A percentile compares a stretch with the other conserved stretches of the same genome.
Conservation (phyloP, 2,797 vertebrate species). For the Oceanodroma leucorhoa region DNA sequence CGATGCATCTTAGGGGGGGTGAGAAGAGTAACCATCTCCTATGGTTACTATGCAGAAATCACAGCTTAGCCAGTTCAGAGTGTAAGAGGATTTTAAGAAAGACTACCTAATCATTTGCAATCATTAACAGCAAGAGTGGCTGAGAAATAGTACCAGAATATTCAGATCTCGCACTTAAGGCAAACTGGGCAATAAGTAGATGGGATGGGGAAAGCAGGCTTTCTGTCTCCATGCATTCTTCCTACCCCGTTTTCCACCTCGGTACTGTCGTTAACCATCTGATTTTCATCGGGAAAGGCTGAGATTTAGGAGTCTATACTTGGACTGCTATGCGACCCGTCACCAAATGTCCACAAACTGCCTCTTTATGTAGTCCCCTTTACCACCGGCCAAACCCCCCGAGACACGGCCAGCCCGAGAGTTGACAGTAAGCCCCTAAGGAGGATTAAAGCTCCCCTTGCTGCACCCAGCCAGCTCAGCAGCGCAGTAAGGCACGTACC, state of each 20-base stretch:
- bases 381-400: not conserved
- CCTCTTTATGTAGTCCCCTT: not conserved
- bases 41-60: not conserved
- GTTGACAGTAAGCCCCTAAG: not conserved
- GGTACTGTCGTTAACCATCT: not conserved
- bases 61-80: not conserved
- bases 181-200: not conserved
- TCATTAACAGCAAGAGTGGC: too few species aligned
- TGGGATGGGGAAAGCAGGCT: fast-evolving
- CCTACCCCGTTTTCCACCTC: not conserved
- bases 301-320: not conserved
- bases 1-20: not conserved
- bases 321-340: not conserved
- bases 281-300: not conserved
- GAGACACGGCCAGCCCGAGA: not conserved
- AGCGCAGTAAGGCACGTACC: fast-evolving
- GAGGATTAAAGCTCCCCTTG: not conserved
- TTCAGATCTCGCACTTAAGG: not conserved
- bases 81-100: not conserved
- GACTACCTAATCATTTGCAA: not conserved
- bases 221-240: not conserved
- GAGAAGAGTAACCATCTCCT: not conserved
- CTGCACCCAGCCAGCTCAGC: fast-evolving
- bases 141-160: not conserved
- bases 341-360: not conserved